Base-by-base conservation (phyloP, 64 coral and sea anemone species). In the Montipora sp. region DNA sequence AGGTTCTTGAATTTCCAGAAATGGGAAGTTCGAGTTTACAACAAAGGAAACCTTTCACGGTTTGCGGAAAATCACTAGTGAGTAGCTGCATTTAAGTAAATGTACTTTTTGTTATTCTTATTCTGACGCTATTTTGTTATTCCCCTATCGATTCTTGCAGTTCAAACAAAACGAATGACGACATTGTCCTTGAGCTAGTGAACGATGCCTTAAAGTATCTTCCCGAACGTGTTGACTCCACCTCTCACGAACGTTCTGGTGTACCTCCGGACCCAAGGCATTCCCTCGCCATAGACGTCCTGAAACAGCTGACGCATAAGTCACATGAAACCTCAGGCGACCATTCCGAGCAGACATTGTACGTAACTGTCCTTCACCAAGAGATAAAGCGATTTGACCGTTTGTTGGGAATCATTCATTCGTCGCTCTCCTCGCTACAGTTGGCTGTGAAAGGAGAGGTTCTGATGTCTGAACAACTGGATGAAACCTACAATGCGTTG, bases 111-210 rank as follows among this genome's bases (percentile, higher is more conserved):
- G 7, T 8, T 11, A 57, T 57, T 36, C 60, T 8, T 11, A 57
- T 57, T 36, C 60, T 63, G 11, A 15, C 0, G 13, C 60, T 3
- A 63, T 14, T 63, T 63, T 63, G 13, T 14, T 9, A 14, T 55
- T 72, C 22, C 3, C 27, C 3, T 22, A 47, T 77, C 51, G 5
- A 58, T 88, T 49, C 69, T 90, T 55, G 23, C 68, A 95, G 96
- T 23, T 94, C 91, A 59, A 92, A 46, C 53, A 99, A 96, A 80
- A 96, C 91, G 10, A 99, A 92, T 79, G 95, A 93, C 84, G 98
- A 94, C 27, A 91, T 96, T 9, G 92, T 99, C 7, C 45, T 99
- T 19, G 89, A 92, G 44, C 86, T 99, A 36, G 84, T 92, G 16
- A 53, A 67, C 55, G 98, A 99, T 75, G 96, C 94, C 36, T 80